Evolutionary conservation across 2,888 invertebrate genomes (phyloP), one percentile per base, ranked within the genome.

Genomic region (Oscheius sp.): DNA sequence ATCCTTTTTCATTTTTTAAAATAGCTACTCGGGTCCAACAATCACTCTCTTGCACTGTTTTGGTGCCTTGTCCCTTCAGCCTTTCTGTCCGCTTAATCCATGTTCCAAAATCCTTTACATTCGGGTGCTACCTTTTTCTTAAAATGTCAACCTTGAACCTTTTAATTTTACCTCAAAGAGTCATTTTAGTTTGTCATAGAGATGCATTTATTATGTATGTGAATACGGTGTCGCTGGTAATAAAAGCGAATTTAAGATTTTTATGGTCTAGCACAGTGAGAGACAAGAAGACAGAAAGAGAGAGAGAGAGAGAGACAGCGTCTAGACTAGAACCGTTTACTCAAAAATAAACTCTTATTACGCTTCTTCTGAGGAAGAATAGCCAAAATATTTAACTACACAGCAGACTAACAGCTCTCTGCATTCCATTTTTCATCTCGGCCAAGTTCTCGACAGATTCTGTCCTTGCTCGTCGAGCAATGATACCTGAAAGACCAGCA

Each of bases 371-470:
- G 21, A 13, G 59, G 63, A 63, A 63, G 50, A 66, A 51, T 13
- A 13, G 62, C 5, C 32, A 33, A 68, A 68, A n/a, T 21, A 33
- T 21, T 58, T 58, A 48, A 1, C 48, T 58, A 29, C 73, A 73
- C 10, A 73, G 42, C 2, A 73, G 73, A 4, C 50, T 33, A 1
- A 68, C 60, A n/a, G 74, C 74, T 11, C 74, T 29, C n/a, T 74
- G 58, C 74, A 74, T 74, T 55, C 74, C 74, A 33, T 58, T 35
- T 33, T 37, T 55, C 74, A 74, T 74, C 33, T 66, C 74, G 1
- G 58, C 47, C 58, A 74, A 50, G 32, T 74, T 74, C 29, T 74
- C 74, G n/a, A 74, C 50, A 4, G 74, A 58, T 55, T 66, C 74
- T 7, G 74, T 11, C 53, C 47, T 59, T 10, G 74, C 62, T 58